These are phyloP conservation scores for Trachemys scripta DNA, from an alignment of 2,113 vertebrate genomes.

Conservation along the genomic window DNA sequence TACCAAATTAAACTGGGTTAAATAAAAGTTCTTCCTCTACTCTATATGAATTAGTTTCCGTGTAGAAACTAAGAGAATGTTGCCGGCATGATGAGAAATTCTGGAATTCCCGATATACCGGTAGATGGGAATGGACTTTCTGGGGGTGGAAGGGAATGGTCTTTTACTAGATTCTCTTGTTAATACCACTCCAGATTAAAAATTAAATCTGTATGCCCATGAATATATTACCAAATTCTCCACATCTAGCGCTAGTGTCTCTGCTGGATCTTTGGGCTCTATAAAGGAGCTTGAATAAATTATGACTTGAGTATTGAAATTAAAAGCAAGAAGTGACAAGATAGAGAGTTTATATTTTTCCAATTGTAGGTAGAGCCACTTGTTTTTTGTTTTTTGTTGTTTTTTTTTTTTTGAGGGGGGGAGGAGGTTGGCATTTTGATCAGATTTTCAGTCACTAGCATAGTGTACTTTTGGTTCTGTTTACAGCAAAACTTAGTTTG, in stretches of 20 bases:
- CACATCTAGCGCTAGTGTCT: not conserved
- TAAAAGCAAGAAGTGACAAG: not conserved
- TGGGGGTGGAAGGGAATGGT: not conserved
- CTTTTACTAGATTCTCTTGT: not conserved
- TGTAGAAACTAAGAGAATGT: not conserved
- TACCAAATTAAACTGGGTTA: not conserved
- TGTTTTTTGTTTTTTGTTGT: not conserved
- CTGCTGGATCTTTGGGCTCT: not conserved
- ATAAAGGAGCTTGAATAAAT: not conserved
- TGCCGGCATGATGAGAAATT: not conserved
- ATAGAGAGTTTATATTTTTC: not conserved
- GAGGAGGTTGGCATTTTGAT: not conserved
- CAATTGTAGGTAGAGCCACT: not conserved
- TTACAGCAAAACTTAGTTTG: not conserved
- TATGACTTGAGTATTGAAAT: slow-evolving; percentile 6
- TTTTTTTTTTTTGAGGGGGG: too few relatives aligned
- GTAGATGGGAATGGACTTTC: rapidly evolving
- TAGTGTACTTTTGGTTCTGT: not conserved
- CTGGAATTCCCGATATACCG: rapidly evolving
- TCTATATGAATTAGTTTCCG: not conserved
- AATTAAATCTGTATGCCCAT: not conserved
- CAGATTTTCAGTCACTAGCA: slow-evolving; percentile 9
- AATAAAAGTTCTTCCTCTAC: not conserved
- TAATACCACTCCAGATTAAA: not conserved
- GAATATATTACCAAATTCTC: not conserved